These are phyloP conservation scores for Candoia aspera DNA, from an alignment of 2,113 vertebrate genomes.

Conservation along the genomic window DNA sequence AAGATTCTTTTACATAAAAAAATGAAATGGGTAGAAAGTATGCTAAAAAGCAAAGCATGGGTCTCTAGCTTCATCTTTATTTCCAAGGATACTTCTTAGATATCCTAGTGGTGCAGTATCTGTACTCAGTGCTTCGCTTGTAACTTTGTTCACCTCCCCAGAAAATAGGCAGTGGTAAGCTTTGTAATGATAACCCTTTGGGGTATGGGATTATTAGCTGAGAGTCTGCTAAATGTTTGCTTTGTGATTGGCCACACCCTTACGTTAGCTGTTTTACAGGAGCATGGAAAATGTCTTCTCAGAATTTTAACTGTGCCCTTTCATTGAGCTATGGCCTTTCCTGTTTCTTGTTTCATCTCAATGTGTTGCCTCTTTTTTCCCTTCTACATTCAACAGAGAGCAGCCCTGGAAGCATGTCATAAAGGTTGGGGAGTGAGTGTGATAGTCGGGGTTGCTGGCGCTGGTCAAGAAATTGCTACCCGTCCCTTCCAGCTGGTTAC, in stretches of 20 bases:
- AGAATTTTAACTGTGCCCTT: not conserved
- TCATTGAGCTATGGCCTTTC: not conserved
- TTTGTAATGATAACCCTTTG: not conserved
- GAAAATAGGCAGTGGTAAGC: not conserved
- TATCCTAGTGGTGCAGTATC: not conserved
- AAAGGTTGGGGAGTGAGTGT: constrained; percentile 84
- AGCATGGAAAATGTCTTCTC: not conserved
- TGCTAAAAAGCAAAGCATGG: not conserved
- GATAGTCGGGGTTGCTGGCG: constrained; percentile 77
- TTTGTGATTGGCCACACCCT: not conserved
- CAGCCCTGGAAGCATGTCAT: constrained; percentile 82
- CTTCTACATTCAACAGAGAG: constrained; percentile 64
- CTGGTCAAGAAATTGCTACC: constrained; percentile 80
- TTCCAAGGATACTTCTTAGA: not conserved
- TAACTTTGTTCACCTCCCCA: not conserved
- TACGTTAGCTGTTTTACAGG: not conserved
- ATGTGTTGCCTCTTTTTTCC: too few species aligned
- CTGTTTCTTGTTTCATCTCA: not conserved
- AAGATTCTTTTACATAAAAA: not conserved
- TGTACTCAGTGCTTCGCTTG: not conserved
- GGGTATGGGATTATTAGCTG: not conserved
- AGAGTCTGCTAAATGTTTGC: not conserved
- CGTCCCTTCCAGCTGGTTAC: constrained; percentile 83
- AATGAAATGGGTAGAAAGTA: not conserved
- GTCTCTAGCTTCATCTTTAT: not conserved